These are phyloP conservation scores for Microplitis demolitor DNA, from an alignment of 1,140 invertebrate genomes.

Conservation along the genomic window DNA sequence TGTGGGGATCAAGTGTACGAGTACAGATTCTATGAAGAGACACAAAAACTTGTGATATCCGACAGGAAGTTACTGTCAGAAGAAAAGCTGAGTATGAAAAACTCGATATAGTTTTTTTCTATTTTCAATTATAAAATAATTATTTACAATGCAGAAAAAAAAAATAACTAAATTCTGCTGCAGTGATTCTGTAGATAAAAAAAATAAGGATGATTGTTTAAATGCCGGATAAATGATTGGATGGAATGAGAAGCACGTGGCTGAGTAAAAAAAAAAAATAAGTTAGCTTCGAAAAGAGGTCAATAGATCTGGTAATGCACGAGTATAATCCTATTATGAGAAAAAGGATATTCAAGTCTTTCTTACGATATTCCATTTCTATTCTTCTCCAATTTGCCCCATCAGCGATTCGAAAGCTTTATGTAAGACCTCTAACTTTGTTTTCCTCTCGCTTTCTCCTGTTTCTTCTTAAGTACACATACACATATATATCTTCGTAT, in stretches of 20 bases:
- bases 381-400: constrained; percentile 2
- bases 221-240: too few species aligned
- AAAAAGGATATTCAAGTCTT: not conserved
- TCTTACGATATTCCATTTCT: not conserved
- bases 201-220: too few species aligned
- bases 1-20: too few species aligned
- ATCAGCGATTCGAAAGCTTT: constrained; percentile 2
- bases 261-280: not conserved
- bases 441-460: not conserved
- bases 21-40: too few species aligned
- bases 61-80: too few species aligned
- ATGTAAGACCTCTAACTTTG: not conserved
- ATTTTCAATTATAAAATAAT: too few species aligned
- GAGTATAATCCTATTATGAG: not conserved
- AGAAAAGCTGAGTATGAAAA: too few species aligned
- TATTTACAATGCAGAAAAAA: too few species aligned
- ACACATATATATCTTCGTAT: not conserved
- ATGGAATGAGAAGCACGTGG: not conserved
- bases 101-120: too few species aligned
- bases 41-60: too few species aligned
- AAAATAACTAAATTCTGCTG: too few species aligned
- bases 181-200: too few species aligned
- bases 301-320: not conserved
- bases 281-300: not conserved
- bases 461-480: not conserved